Conservation (phyloP, 1,140 invertebrate species). For the Calephelis nemesis region DNA sequence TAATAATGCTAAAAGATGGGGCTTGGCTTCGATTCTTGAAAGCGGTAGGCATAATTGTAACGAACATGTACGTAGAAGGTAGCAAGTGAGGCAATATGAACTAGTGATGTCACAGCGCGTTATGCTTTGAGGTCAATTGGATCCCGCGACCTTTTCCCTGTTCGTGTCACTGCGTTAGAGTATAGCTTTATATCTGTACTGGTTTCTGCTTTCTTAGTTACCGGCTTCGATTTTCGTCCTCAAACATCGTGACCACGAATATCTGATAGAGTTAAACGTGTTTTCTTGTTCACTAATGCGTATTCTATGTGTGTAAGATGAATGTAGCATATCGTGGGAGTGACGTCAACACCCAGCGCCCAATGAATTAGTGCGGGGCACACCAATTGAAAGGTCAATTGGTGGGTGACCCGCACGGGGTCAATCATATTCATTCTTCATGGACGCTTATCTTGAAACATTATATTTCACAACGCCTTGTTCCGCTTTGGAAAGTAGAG, state of each 20-base stretch:
- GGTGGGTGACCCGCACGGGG: constrained; percentile 16
- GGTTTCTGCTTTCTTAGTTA: no score
- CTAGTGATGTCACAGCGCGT: no score
- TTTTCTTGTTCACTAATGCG: neutral
- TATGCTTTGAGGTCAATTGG: neutral
- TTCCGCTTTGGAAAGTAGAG: no score
- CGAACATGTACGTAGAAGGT: no score
- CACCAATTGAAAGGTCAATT: constrained; percentile 28
- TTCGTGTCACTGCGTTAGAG: no score
- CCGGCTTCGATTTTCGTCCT: no score
- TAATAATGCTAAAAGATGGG: no score
- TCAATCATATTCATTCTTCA: constrained; percentile 16
- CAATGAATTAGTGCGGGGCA: constrained; percentile 25
- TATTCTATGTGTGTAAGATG: constrained; percentile 7
- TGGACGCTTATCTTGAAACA: constrained; percentile 12
- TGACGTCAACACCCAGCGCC: constrained; percentile 9
- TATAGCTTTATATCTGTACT: no score
- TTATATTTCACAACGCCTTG: neutral
- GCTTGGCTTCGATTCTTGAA: no score
- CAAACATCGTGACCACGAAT: no score
- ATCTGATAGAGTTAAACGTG: neutral
- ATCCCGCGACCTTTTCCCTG: neutral
- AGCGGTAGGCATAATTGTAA: no score
- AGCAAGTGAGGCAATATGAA: neutral
- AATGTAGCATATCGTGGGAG: neutral